These are phyloP conservation scores for Protobothrops flavoviridis DNA, from an alignment of 2,113 vertebrate genomes.

Conservation along the genomic window DNA sequence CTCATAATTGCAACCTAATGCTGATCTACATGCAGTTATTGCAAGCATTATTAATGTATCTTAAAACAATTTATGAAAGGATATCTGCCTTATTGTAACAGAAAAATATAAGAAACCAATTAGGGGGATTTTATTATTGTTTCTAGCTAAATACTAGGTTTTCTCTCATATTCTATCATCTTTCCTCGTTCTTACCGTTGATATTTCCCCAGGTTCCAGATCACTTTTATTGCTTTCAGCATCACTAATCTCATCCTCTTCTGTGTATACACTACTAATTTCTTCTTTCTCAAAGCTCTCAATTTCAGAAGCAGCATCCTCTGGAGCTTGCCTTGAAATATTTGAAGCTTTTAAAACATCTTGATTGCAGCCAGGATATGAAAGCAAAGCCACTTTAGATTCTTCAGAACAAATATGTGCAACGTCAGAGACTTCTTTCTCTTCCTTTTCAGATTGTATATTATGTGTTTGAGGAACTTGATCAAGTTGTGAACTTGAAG, in stretches of 20 bases:
- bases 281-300: slow-evolving; percentile 60
- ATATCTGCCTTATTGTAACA: background rate
- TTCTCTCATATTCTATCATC: slow-evolving; percentile 49
- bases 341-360: slow-evolving; percentile 32
- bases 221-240: slow-evolving; percentile 67
- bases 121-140: background rate
- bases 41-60: background rate
- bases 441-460: slow-evolving; percentile 41
- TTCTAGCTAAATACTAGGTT: background rate
- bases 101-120: background rate
- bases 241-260: slow-evolving; percentile 71
- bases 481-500: slow-evolving; percentile 31
- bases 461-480: slow-evolving; percentile 29
- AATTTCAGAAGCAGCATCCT: slow-evolving; percentile 39
- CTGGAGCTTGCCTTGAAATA: slow-evolving; percentile 1
- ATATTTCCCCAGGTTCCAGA: slow-evolving; percentile 77
- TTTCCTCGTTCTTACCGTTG: slow-evolving; percentile 63
- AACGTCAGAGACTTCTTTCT: slow-evolving; percentile 22
- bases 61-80: background rate
- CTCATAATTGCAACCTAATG: background rate
- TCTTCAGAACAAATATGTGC: slow-evolving; percentile 22
- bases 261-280: slow-evolving; percentile 59
- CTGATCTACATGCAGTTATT: background rate
- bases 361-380: slow-evolving; percentile 26
- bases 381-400: background rate